These are phyloP conservation scores for Hydropotes inermis DNA, from an alignment of 2,113 vertebrate species.

Conservation along the genomic window DNA sequence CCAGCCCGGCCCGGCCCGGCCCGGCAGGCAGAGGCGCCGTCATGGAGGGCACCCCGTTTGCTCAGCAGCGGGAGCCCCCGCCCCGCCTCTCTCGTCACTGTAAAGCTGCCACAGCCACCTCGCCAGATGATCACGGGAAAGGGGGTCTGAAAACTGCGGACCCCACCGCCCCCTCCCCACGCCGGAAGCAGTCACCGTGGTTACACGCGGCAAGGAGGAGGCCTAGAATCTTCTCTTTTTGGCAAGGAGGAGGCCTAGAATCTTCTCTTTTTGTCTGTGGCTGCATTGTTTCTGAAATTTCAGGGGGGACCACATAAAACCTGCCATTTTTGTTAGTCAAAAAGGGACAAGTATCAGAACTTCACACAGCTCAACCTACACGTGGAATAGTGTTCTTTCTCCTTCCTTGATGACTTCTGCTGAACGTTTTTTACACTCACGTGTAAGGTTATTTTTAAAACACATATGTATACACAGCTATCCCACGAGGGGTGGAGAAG, in stretches of 20 bases:
- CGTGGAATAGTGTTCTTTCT: background rate
- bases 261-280: background rate
- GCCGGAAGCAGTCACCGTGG: accelerated
- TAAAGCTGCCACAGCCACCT: background rate
- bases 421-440: background rate
- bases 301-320: background rate
- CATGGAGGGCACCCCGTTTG: background rate
- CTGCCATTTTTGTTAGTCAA: background rate
- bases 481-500: background rate
- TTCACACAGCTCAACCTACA: background rate
- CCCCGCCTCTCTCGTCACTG: background rate
- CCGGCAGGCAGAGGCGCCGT: background rate
- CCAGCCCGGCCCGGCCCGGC: background rate
- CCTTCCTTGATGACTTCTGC: background rate
- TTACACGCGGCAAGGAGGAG: too few species aligned
- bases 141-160: background rate
- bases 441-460: background rate
- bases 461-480: accelerated
- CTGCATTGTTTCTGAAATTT: background rate
- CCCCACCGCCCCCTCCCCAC: background rate
- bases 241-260: background rate
- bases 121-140: background rate
- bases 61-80: background rate
- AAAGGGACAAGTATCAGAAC: background rate
- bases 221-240: background rate